Evolutionary conservation across 2,797 vertebrate genomes (phyloP), one percentile per base, ranked within the genome.

Genomic region (Spinus olivaceus): DNA sequence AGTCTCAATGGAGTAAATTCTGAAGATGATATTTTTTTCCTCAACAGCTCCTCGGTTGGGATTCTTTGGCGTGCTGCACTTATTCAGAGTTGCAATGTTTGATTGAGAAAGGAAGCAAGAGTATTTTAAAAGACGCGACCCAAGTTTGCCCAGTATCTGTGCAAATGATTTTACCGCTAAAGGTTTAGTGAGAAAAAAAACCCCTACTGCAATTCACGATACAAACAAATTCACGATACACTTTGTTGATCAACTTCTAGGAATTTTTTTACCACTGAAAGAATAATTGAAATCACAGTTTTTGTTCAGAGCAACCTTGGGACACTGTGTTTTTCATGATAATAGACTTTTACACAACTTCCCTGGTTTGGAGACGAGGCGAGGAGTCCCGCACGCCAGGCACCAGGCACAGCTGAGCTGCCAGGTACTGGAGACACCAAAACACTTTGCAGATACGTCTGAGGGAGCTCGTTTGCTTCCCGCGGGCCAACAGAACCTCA

Each of bases 141-240:
- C 27, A 37, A 69, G 9, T 11, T 74, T 37, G 17, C 6, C 32
- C n/a, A 11, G 5, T 17, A 27, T 14, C 12, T 21, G 12, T 5
- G 25, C 18, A 49, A 74, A 41, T 4, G 2, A 3, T n/a, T 30
- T 78, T 50, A 78, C 6, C 28, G 69, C n/a, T 16, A 60, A 33
- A n/a, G 10, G 14, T 12, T 20, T 39, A 1, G 19, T 15, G 37
- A 12, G 39, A 1, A 20, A 9, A 24, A 10, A 42, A 20, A 1
- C 12, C 27, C 27, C 23, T 10, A 17, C 19, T 51, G 12, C 20
- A 82, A n/a, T 9, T 71, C 23, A 44, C 4, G 7, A 47, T 32
- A n/a, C 41, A 56, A 88, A 51, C 12, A 33, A 82, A n/a, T 9
- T 71, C 23, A 44, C 4, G 7, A 47, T 30, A n/a, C 41, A 69